Conservation (phyloP, 2,113 vertebrate genomes). For the Antechinus flavipes region DNA sequence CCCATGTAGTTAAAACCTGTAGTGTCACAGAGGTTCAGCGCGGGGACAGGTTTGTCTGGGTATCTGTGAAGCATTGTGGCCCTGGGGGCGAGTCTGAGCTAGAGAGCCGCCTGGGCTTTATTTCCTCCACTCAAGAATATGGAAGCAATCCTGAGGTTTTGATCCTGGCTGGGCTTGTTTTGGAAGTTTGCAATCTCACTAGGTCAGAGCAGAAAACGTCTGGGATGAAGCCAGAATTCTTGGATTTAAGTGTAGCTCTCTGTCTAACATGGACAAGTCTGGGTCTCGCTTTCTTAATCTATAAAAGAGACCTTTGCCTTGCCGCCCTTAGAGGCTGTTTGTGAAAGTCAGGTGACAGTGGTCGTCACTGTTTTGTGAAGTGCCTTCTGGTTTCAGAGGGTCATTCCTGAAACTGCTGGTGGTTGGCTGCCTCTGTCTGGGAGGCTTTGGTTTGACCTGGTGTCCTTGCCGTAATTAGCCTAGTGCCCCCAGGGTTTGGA, state of each 20-base stretch:
- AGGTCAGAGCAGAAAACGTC: not conserved
- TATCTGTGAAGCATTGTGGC: constrained; percentile 16
- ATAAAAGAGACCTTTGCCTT: constrained; percentile 24
- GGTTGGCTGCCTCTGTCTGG: not conserved
- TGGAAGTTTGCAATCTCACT: not conserved
- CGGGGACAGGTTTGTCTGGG: not conserved
- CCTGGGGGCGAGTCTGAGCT: not conserved
- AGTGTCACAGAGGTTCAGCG: constrained; percentile 3
- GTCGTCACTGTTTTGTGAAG: constrained; percentile 20
- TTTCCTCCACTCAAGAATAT: not conserved
- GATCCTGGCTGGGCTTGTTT: not conserved
- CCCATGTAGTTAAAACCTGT: not conserved
- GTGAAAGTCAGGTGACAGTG: not conserved
- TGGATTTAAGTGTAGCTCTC: not conserved
- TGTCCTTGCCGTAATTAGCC: constrained; percentile 10
- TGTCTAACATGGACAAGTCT: constrained; percentile 4
- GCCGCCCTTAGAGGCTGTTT: constrained; percentile 8
- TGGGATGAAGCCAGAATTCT: not conserved
- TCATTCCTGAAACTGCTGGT: constrained; percentile 16
- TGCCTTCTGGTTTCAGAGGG: constrained; percentile 2
- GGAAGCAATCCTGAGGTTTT: not conserved
- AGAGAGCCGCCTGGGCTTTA: not conserved
- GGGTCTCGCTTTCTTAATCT: constrained; percentile 5
- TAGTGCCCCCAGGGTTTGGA: constrained; percentile 20
- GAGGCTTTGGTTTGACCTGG: not conserved